Evolutionary conservation across 2,113 vertebrate species (phyloP).

Genomic region (Sinocyclocheilus anophthalmus): DNA sequence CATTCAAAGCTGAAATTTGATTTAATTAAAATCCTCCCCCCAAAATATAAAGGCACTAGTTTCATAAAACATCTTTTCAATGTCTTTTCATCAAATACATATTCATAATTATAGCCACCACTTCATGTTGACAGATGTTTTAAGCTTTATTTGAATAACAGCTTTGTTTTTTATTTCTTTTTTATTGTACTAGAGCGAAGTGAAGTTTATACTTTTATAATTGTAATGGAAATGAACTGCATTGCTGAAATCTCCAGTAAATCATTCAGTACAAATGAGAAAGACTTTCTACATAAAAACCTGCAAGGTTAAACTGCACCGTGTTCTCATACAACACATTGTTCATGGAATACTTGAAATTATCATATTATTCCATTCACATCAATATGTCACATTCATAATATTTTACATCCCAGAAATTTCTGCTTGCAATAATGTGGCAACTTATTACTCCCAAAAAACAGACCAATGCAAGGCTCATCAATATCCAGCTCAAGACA

Average conservation of each 20-base stretch:
- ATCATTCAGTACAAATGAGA: background rate
- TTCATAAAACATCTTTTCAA: constrained; percentile 6
- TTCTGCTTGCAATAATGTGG: background rate
- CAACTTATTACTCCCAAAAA: constrained; percentile 4
- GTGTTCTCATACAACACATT: constrained; percentile 2
- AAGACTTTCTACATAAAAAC: background rate
- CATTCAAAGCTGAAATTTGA: background rate
- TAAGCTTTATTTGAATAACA: background rate
- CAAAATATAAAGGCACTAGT: background rate
- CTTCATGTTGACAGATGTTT: background rate
- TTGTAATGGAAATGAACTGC: background rate
- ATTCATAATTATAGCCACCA: background rate
- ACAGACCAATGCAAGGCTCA: constrained; percentile 3
- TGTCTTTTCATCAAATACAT: background rate
- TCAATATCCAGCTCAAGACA: constrained; percentile 13
- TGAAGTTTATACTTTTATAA: background rate
- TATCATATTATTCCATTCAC: background rate
- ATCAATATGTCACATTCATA: background rate
- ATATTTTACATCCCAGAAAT: constrained; percentile 11
- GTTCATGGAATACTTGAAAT: background rate
- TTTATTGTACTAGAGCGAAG: background rate
- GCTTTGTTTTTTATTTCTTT: background rate
- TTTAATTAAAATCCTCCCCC: background rate
- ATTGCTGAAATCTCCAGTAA: background rate
- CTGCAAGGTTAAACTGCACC: constrained; percentile 8